phyloP scores from a whole-genome alignment of 2,797 vertebrate genomes.

The Podargus strigoides region DNA sequence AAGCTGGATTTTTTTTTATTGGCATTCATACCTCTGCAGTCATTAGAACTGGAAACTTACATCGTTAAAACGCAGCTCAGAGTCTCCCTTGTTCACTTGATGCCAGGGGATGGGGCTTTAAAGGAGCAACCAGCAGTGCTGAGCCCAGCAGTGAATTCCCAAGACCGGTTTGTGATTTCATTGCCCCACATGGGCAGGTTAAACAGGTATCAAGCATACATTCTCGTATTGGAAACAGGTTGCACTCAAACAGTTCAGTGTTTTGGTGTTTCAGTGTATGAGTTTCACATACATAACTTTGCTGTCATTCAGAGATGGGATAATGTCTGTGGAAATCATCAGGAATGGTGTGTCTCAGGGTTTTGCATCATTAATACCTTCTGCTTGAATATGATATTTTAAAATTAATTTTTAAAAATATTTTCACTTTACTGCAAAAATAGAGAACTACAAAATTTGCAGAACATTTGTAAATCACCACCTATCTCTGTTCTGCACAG shows the following conservation, averaged over 20 bases:
- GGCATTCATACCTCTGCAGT: not conserved
- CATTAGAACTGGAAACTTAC: not conserved
- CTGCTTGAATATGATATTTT: not conserved
- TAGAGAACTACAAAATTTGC: not conserved
- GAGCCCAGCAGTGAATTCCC: not conserved
- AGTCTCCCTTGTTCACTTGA: not conserved
- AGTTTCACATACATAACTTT: not conserved
- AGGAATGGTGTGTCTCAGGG: not conserved
- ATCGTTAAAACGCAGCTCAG: not conserved
- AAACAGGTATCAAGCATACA: not conserved
- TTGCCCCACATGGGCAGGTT: not conserved
- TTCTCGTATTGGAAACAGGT: not conserved
- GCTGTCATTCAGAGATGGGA: not conserved
- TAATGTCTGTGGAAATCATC: not conserved
- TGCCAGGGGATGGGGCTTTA: not conserved
- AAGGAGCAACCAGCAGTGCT: not conserved
- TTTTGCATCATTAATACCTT: not conserved
- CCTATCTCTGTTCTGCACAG: not conserved
- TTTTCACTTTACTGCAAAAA: not conserved
- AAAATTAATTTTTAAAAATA: not conserved
- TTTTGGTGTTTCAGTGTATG: not conserved
- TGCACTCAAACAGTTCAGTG: not conserved
- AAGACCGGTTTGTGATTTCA: not conserved
- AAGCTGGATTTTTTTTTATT: not conserved
- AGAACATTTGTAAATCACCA: not conserved